Evolutionary conservation across 2,113 vertebrate species (phyloP), one percentile per base, ranked within the genome.

Genomic region (Coregonus clupeaformis): DNA sequence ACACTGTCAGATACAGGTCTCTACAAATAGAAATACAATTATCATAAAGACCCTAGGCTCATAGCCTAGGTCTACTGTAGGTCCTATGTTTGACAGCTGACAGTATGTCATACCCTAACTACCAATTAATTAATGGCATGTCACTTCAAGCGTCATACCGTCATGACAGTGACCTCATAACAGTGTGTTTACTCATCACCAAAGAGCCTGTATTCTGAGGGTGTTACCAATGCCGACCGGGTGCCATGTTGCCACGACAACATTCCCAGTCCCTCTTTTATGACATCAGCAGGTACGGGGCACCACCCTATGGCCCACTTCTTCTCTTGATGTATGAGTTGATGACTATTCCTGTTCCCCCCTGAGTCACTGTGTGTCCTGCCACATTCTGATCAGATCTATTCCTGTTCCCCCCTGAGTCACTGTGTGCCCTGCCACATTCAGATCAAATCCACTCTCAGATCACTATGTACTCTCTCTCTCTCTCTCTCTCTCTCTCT

Each of bases 211-310:
- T 60, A 70, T 7, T 27, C 24, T 20, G 25, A 16, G 6, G 27
- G 27, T 5, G 29, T 67, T 67, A 6, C 65, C 27, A 67, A 67
- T 32, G 18, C 27, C 29, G 77, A 86, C 27, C 7, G 76, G 87
- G 84, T 74, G 83, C 87, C 85, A 86, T 86, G 86, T 79, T 86
- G 79, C 69, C 76, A 72, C 24, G 18, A 60, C 16, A 22, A 62
- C 9, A 7, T 36, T 36, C 7, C 69, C 16, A 24, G 47, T 36
- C 71, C 12, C 18, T 36, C 25, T 49, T 20, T 69, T 20, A 62
- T 76, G 71, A 80, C 75, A 74, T 71, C 68, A 80, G 64, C 45
- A 20, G 47, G 32, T 22, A n/a, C 24, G 12, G 24, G 72, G 62
- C 16, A 65, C 62, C 68, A 30, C 80, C 77, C 71, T 79, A 79